Base-by-base conservation (phyloP, 2,113 vertebrate genomes). In the Xiphophorus couchianus region DNA sequence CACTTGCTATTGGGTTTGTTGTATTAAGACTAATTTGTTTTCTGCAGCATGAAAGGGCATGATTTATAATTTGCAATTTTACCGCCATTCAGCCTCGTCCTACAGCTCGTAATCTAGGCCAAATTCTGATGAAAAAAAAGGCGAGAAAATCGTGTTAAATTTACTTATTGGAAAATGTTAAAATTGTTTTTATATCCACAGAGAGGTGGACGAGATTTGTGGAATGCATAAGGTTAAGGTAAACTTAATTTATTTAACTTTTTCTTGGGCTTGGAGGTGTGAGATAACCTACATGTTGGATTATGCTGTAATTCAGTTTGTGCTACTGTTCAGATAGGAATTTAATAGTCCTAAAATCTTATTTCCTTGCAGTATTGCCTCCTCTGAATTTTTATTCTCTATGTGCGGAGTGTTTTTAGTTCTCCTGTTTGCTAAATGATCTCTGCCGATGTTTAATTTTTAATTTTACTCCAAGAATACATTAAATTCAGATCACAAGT, bases 131-230 rank as follows among this genome's bases (percentile, higher is more conserved):
- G 1, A 7, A 4, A 4, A 62, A 72, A 44, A 62, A 62, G 30
- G 35, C 35, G 35, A 37, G 35, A 37, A 73, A 42, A 42, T 42
- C 0, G 3, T 42, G 3, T 63, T 42, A 27, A 62, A 62, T 58
- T n/a, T 48, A 15, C 39, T 33, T 11, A 54, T 33, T 58, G 54
- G 33, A 30, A 76, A 76, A 72, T 75, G 19, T 60, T 75, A 72
- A 78, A 29, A 31, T 6, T 13, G 10, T n/a, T 8, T 22, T 19
- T 31, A 15, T 28, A 28, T 28, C 66, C 17, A 14, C 48, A 22
- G 29, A 8, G 5, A 39, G 29, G 19, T 27, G 35, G 33, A 72
- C 37, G 1, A 28, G 10, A 62, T 5, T 29, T 19, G 0, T 19
- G 37, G 31, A 35, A 66, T 66, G 30, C 9, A 8, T 67, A 68